Percentiles rank a stretch among this genome's conserved stretches.
Evolutionary conservation across 2,888 invertebrate genomes (phyloP).

Genomic region (Aplocera efformata): DNA sequence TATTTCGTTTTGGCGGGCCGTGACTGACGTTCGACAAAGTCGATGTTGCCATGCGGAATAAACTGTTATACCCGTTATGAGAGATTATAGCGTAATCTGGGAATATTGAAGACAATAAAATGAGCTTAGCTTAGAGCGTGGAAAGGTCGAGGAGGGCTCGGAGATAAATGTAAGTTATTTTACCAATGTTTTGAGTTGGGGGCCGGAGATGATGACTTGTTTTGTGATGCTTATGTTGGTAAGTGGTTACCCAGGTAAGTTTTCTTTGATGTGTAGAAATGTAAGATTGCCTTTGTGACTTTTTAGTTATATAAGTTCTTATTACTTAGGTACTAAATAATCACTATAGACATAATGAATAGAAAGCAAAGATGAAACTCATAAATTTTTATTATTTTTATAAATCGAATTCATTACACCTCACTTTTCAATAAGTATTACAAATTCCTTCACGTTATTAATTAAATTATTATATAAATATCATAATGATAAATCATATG

Average conservation of each 20-base stretch:
- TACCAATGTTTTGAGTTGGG: slow-evolving; percentile 43
- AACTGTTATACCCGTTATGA: slow-evolving; percentile 77
- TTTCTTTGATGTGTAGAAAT: too few relatives aligned
- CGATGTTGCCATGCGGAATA: slow-evolving; percentile 79
- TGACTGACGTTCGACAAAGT: slow-evolving; percentile 73
- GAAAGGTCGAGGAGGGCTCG: slow-evolving; percentile 41
- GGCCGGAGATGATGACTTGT: slow-evolving; percentile 5
- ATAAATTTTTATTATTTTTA: slow-evolving; percentile 79
- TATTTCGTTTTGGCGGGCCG: slow-evolving; percentile 76
- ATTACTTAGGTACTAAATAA: too few relatives aligned
- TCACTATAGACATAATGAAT: too few relatives aligned
- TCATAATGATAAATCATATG: slow-evolving; percentile 64
- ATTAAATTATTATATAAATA: slow-evolving; percentile 66
- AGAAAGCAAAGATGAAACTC: slow-evolving; percentile 61
- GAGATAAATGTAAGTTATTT: slow-evolving; percentile 40
- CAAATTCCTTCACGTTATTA: slow-evolving; percentile 75
- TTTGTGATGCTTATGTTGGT: slow-evolving; percentile 1
- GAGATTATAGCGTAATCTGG: slow-evolving; percentile 78
- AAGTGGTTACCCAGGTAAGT: too few relatives aligned
- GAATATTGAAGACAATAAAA: slow-evolving; percentile 80
- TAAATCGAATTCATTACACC: slow-evolving; percentile 79
- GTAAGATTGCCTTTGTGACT: too few relatives aligned
- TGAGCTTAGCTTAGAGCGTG: slow-evolving; percentile 66
- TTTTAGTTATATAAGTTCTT: too few relatives aligned
- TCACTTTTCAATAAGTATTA: slow-evolving; percentile 62